phyloP scores from a whole-genome alignment of 2,113 vertebrate genomes.

The Pterocles burchelli region DNA sequence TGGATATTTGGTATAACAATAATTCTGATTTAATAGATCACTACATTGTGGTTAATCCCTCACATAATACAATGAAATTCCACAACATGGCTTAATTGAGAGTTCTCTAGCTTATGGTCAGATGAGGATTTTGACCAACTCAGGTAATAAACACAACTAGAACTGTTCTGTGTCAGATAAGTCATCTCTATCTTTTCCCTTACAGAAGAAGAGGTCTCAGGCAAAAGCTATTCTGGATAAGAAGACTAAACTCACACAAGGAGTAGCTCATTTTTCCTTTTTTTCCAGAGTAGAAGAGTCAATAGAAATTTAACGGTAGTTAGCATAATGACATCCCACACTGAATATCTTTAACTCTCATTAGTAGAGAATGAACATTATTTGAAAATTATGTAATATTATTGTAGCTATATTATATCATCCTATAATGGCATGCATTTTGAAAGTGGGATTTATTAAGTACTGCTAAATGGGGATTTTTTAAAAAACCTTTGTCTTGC shows the following conservation, averaged over 20 bases:
- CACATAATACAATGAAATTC: not conserved
- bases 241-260: not conserved
- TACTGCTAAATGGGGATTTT: not conserved
- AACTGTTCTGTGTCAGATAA: not conserved
- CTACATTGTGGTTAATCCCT: not conserved
- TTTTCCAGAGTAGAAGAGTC: not conserved
- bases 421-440: not conserved
- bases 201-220: not conserved
- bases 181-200: accelerated
- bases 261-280: not conserved
- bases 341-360: not conserved
- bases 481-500: not conserved
- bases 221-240: not conserved
- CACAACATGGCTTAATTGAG: not conserved
- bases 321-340: not conserved
- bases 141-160: not conserved
- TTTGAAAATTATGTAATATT: not conserved
- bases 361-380: not conserved
- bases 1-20: not conserved
- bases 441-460: not conserved
- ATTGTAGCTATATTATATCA: not conserved
- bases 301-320: not conserved
- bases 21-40: not conserved
- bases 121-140: not conserved
- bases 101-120: not conserved